Conservation (phyloP, 1,140 invertebrate genomes). For the Agraylea sexmaculata region DNA sequence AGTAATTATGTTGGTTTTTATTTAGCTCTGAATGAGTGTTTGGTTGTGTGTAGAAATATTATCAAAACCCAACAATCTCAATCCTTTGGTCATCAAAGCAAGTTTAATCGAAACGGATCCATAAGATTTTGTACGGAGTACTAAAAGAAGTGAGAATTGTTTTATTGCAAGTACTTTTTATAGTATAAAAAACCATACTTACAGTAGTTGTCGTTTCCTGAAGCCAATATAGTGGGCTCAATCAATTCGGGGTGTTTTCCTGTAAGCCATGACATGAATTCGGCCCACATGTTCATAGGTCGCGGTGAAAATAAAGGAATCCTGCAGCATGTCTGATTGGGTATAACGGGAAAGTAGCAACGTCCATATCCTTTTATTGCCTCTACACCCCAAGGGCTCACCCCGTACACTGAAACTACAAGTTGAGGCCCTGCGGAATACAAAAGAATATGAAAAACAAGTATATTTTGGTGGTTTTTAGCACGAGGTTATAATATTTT, state of each 20-base stretch:
- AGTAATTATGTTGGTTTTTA: too few relatives aligned
- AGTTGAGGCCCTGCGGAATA: constrained; percentile 33
- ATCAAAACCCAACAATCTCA: constrained; percentile 16
- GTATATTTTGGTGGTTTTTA: too few relatives aligned
- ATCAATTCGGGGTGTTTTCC: constrained; percentile 18
- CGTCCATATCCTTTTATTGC: constrained; percentile 28
- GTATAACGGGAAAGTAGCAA: constrained; percentile 26
- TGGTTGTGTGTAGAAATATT: constrained; percentile 13
- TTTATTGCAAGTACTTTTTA: background rate
- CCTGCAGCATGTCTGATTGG: constrained; percentile 7
- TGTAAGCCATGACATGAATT: constrained; percentile 17
- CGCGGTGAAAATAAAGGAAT: constrained; percentile 15
- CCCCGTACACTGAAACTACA: constrained; percentile 29
- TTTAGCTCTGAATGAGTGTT: too few relatives aligned
- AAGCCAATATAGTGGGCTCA: constrained; percentile 14
- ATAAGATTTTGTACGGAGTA: constrained; percentile 17
- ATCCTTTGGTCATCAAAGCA: constrained; percentile 16
- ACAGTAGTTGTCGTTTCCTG: constrained; percentile 19
- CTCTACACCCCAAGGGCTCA: constrained; percentile 25
- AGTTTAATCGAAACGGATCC: constrained; percentile 13
- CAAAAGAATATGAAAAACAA: too few relatives aligned
- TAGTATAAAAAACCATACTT: constrained; percentile 5
- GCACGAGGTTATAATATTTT: too few relatives aligned
- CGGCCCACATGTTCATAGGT: constrained; percentile 12
- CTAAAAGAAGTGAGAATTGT: constrained; percentile 11